Evolutionary conservation across 2,797 vertebrate species (phyloP).

Genomic region (Columba guinea): DNA sequence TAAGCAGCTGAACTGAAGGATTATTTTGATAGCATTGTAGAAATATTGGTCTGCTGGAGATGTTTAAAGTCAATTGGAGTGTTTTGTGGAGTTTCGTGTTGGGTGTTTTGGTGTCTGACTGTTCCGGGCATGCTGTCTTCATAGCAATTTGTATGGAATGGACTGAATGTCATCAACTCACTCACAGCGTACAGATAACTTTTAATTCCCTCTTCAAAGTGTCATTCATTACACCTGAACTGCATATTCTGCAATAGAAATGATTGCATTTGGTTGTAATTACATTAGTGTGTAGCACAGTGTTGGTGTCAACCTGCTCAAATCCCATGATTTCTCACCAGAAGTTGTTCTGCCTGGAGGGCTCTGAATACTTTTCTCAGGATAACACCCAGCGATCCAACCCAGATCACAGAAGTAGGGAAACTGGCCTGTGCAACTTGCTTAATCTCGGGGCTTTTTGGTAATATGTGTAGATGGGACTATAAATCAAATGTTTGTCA

Average conservation of each 20-base stretch:
- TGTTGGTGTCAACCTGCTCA: not conserved
- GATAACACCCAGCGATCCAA: not conserved
- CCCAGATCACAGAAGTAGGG: not conserved
- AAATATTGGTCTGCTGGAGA: not conserved
- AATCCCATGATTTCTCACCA: not conserved
- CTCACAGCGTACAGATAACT: not conserved
- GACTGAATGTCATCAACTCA: no score
- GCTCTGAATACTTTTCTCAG: not conserved
- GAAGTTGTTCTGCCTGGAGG: not conserved
- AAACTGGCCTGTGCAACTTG: not conserved
- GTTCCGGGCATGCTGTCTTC: not conserved
- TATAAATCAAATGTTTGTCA: not conserved
- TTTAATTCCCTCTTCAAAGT: not conserved
- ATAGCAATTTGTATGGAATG: not conserved
- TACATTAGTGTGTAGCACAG: not conserved
- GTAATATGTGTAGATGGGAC: not conserved
- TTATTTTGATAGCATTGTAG: not conserved
- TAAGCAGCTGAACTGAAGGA: not conserved
- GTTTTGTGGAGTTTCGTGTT: not conserved
- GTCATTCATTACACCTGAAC: not conserved
- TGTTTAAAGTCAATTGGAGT: not conserved
- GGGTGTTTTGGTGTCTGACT: not conserved
- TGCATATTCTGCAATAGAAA: not conserved
- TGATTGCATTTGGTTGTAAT: not conserved
- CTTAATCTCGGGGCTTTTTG: not conserved